Conservation (phyloP, 1,140 invertebrate genomes). For the Lordiphosa stackelbergi region DNA sequence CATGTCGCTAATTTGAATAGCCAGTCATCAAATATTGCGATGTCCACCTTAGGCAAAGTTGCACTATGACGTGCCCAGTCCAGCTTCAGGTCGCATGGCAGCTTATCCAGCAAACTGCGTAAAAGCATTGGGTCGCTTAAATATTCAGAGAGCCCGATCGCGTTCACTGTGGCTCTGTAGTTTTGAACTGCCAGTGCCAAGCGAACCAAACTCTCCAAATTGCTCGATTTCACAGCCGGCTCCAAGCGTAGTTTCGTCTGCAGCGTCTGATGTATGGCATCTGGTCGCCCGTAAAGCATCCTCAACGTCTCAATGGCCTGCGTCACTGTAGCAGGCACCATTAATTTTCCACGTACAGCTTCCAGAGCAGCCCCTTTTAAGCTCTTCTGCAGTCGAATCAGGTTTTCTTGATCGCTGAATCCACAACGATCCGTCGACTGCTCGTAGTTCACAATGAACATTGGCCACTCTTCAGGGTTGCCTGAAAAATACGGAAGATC, state of each 20-base stretch:
- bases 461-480: no score
- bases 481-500: no score
- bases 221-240: neutral
- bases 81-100: neutral
- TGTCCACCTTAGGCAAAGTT: neutral
- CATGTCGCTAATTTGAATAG: neutral
- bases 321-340: no score
- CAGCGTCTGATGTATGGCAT: no score
- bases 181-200: neutral
- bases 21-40: neutral
- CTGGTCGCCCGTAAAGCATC: no score
- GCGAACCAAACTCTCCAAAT: neutral
- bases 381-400: no score
- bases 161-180: neutral
- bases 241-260: no score
- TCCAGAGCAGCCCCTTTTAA: constrained; percentile 1
- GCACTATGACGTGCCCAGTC: neutral
- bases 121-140: neutral
- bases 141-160: constrained; percentile 1
- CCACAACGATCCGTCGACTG: no score
- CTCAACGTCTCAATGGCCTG: no score
- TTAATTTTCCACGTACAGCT: neutral
- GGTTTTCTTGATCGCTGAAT: no score
- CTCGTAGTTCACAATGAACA: neutral
- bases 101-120: neutral